Evolutionary conservation across 2,797 vertebrate genomes (phyloP).

Genomic region (Enteromius trimaculatus): DNA sequence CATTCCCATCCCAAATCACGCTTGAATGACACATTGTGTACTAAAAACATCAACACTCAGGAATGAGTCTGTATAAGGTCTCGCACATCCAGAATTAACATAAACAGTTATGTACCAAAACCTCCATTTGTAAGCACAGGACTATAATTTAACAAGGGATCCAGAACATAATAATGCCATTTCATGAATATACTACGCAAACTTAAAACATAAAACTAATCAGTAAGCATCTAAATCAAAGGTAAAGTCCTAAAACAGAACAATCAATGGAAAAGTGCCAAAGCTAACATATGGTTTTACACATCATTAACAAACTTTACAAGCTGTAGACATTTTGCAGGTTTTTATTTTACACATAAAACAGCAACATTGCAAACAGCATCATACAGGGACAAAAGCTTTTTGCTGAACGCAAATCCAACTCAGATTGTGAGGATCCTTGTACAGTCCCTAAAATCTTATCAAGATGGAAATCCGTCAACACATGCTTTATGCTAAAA

Average conservation of each 20-base stretch:
- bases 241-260: neutral
- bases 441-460: neutral
- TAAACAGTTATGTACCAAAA: conserved; percentile 1
- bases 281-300: neutral
- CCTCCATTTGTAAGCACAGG: neutral
- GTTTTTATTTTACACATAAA: neutral
- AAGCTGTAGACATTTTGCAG: neutral
- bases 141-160: neutral
- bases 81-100: neutral
- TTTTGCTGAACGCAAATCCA: neutral
- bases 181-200: neutral
- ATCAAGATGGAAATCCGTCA: neutral
- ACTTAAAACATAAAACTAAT: neutral
- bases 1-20: neutral
- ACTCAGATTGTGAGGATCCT: neutral
- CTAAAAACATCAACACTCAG: neutral
- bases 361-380: neutral
- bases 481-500: neutral
- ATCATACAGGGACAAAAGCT: neutral
- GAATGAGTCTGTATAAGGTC: neutral
- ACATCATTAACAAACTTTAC: neutral
- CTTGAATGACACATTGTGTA: neutral
- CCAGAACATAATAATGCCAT: neutral
- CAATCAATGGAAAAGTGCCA: conserved; percentile 7
- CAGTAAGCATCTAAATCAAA: neutral